Percentiles rank a stretch among this genome's conserved stretches.
Evolutionary conservation across 2,113 vertebrate species (phyloP).

Genomic region (Labeo catla): DNA sequence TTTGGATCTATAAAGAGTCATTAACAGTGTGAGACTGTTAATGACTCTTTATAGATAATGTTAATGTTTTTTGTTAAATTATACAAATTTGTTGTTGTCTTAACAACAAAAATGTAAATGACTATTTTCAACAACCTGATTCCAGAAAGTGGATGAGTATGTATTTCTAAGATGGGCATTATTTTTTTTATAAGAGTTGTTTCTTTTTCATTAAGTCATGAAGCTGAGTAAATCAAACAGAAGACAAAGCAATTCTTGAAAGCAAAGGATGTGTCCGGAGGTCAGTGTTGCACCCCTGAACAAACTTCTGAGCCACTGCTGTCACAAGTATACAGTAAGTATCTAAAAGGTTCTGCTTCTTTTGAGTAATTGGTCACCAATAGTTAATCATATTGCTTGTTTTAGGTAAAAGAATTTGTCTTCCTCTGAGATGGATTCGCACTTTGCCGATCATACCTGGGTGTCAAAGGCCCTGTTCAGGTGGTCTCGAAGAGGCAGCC

Average conservation of each 20-base stretch:
- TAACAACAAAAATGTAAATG: neutral
- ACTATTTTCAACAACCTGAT: neutral
- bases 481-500: neutral
- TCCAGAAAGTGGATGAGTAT: neutral
- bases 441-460: neutral
- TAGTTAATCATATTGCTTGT: neutral
- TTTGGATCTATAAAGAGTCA: neutral
- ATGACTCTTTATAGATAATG: no score
- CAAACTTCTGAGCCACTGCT: neutral
- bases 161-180: neutral
- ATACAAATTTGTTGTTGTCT: neutral
- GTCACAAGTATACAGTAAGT: neutral
- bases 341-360: neutral
- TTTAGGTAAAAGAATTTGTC: neutral
- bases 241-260: neutral
- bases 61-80: neutral
- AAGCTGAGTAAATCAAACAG: neutral
- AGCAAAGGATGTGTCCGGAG: neutral
- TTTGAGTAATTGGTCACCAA: neutral
- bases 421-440: neutral
- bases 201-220: neutral
- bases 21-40: neutral
- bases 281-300: neutral
- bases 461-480: neutral
- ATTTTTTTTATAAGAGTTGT: neutral